Base-by-base conservation (phyloP, 1,140 invertebrate species). In the Leptinotarsa undecemlineata region DNA sequence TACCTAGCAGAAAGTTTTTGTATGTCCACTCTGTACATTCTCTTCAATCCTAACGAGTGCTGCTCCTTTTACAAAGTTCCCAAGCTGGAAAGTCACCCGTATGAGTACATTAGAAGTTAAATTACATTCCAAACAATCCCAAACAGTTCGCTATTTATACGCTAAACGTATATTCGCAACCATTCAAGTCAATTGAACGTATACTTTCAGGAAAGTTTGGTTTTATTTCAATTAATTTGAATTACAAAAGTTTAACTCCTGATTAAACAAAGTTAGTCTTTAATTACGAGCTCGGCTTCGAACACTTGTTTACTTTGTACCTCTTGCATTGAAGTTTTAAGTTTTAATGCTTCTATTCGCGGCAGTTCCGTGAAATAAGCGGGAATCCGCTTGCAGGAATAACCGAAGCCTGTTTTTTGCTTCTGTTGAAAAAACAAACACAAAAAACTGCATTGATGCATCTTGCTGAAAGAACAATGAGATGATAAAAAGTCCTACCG, bases 241-340 rank as follows among this genome's bases (percentile, higher is more conserved):
- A 64, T 72, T 64, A 72, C 20, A 64, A 72, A 71, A 72, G 60
- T 72, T 72, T 64, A 64, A 72, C 71, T 72, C 71, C 61, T 72
- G 71, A 72, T 73, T 73, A 68, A 73, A 73, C 66, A 68, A 73
- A 73, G 57, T 73, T 62, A 68, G 48, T 73, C 57, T 73, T 73
- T 73, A 48, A 67, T 73, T 66, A 73, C 47, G 48, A 48, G 63
- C 15, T 26, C 57, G 69, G 71, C 26, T 73, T 26, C 23, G 21
- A 23, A 73, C 72, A 60, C 66, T 68, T 61, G 48, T 68, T 73
- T 67, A 73, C 72, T 68, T 64, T 72, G 61, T 64, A 72, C 51
- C n/a, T 64, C 62, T 61, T 20, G 33, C n/a, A 48, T 48, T 19
- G 48, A 69, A 69, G 33, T 69, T 69, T 48, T 26, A 19, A 48